Conservation (phyloP, 2,797 vertebrate species). For the Molothrus ater region DNA sequence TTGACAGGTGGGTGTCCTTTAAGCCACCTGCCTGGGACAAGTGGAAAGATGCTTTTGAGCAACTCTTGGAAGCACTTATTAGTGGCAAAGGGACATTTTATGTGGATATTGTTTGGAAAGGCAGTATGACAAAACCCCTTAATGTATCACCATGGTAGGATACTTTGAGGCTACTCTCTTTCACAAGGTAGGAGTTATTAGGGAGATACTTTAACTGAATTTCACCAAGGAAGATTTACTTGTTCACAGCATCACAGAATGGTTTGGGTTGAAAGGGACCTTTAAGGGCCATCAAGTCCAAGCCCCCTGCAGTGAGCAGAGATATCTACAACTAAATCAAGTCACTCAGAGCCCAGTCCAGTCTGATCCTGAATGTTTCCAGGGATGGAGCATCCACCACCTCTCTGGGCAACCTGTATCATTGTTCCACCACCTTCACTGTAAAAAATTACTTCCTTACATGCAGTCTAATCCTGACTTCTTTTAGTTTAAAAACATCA, state of each 20-base stretch:
- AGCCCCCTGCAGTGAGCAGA: neutral
- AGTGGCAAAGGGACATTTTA: neutral
- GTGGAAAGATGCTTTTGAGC: neutral
- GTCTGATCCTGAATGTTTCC: neutral
- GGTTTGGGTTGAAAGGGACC: neutral
- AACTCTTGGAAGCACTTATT: neutral
- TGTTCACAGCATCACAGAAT: neutral
- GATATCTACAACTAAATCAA: neutral
- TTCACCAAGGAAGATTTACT: neutral
- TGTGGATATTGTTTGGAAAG: neutral
- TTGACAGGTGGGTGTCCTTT: neutral
- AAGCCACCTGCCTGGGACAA: neutral
- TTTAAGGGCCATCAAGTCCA: neutral
- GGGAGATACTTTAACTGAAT: neutral
- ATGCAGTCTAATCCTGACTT: neutral
- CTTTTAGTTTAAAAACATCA: neutral
- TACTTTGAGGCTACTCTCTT: neutral
- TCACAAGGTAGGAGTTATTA: neutral
- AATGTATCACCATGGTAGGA: neutral
- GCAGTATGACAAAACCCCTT: neutral
- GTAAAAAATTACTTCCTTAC: neutral
- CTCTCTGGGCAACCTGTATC: too few species aligned
- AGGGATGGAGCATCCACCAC: neutral
- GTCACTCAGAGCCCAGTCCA: neutral
- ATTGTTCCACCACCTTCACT: neutral